Evolutionary conservation across 1,140 invertebrate species (phyloP).

Genomic region (Geopemphigus sp.): DNA sequence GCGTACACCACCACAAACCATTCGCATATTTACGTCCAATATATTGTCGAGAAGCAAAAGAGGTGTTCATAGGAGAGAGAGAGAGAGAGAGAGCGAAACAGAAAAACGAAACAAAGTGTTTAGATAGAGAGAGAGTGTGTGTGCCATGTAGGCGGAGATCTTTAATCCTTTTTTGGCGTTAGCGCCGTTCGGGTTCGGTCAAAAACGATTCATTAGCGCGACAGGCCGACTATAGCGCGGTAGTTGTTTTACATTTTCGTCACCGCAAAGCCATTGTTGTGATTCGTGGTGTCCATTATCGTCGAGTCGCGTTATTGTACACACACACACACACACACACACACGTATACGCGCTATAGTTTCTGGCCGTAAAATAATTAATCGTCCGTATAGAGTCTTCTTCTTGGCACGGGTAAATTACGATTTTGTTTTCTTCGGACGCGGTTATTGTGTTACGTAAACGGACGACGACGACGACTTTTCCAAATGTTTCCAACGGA

Average conservation of each 20-base stretch:
- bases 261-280: constrained; percentile 22
- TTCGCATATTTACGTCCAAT: neutral
- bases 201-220: constrained; percentile 27
- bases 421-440: too few species aligned
- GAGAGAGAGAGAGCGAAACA: too few species aligned
- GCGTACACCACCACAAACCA: neutral
- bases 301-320: neutral
- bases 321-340: neutral
- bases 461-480: too few species aligned
- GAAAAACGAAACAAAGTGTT: too few species aligned
- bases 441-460: too few species aligned
- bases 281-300: constrained; percentile 20
- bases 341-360: neutral
- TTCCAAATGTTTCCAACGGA: too few species aligned
- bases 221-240: neutral
- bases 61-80: neutral
- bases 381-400: neutral
- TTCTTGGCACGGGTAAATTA: neutral
- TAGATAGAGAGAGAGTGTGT: neutral
- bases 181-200: constrained; percentile 18
- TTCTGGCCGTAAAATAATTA: too few species aligned
- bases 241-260: constrained; percentile 14
- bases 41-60: neutral
- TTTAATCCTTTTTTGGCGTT: constrained; percentile 37
- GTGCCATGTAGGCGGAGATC: too few species aligned